A percentile compares a stretch with the other conserved stretches of the same genome.
Conservation (phyloP, 2,113 vertebrate genomes). For the Ceratotherium simum region DNA sequence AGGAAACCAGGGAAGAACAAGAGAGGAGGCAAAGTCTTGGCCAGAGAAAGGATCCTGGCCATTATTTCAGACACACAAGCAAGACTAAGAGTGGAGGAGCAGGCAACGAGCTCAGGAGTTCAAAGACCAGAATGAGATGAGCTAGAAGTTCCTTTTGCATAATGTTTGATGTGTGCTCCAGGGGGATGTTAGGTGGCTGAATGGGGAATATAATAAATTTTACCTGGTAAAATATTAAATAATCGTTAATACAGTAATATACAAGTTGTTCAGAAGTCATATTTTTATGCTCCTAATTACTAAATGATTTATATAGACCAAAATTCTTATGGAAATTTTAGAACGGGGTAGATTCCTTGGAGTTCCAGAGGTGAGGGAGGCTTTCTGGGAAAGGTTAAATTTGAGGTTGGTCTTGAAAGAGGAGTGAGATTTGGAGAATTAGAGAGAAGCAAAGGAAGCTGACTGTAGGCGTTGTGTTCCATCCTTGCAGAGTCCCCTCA, state of each 20-base stretch:
- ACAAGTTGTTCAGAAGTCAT: neutral
- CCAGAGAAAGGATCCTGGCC: neutral
- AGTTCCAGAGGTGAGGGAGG: neutral
- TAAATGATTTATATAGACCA: neutral
- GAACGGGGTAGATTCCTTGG: neutral
- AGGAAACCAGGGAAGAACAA: neutral
- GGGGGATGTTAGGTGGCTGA: neutral
- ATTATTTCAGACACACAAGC: neutral
- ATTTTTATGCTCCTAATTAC: neutral
- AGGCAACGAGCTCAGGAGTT: neutral
- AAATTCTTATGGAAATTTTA: neutral
- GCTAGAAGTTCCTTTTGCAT: neutral
- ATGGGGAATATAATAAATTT: neutral
- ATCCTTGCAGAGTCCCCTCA: fast-evolving
- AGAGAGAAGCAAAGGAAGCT: neutral
- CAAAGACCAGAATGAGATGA: neutral
- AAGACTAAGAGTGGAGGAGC: neutral
- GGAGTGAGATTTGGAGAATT: neutral
- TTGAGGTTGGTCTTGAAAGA: conserved; percentile 1
- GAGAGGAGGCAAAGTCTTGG: neutral
- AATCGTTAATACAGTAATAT: neutral
- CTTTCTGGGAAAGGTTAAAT: neutral
- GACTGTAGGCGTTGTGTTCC: neutral
- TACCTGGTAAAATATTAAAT: neutral
- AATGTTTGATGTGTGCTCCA: neutral